Percentiles rank a stretch among this genome's conserved stretches.
These are phyloP conservation scores for Nephrotoma appendiculata DNA, from an alignment of 2,888 invertebrate genomes.

Conservation along the genomic window DNA sequence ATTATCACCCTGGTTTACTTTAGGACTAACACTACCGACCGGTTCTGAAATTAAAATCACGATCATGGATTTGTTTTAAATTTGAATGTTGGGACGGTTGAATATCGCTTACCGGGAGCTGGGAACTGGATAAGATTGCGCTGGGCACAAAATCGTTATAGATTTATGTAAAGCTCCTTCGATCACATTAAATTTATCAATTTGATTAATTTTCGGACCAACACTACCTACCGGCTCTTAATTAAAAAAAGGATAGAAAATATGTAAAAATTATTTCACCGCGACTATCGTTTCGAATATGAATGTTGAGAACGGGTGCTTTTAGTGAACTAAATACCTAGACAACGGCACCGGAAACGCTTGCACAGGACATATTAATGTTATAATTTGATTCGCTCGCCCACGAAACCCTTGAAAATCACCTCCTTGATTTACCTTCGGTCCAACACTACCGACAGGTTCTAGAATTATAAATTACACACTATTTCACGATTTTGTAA, in stretches of 20 bases:
- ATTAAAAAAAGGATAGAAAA: neutral
- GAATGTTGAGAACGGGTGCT: constrained; percentile 29
- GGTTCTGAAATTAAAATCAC: constrained; percentile 29
- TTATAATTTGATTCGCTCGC: constrained; percentile 30
- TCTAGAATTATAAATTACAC: constrained; percentile 19
- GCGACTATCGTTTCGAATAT: constrained; percentile 32
- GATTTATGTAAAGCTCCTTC: constrained; percentile 27
- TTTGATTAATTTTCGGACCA: constrained; percentile 44
- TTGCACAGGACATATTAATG: constrained; percentile 59
- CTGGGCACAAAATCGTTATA: constrained; percentile 45
- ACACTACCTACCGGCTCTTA: constrained; percentile 42
- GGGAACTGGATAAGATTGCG: constrained; percentile 56
- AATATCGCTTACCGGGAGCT: constrained; percentile 47
- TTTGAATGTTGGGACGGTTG: constrained; percentile 5
- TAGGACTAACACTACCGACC: constrained; percentile 45
- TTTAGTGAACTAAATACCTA: constrained; percentile 31
- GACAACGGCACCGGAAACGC: constrained; percentile 45
- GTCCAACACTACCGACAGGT: constrained; percentile 39
- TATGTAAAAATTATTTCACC: neutral
- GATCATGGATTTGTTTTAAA: neutral
- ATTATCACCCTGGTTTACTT: constrained; percentile 42
- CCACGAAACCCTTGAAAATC: constrained; percentile 27
- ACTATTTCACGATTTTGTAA: constrained; percentile 7
- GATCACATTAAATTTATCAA: constrained; percentile 34
- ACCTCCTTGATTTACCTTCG: constrained; percentile 39